Evolutionary conservation across 2,888 invertebrate species (phyloP).

Genomic region (Hirtodrosophila trivittata): DNA sequence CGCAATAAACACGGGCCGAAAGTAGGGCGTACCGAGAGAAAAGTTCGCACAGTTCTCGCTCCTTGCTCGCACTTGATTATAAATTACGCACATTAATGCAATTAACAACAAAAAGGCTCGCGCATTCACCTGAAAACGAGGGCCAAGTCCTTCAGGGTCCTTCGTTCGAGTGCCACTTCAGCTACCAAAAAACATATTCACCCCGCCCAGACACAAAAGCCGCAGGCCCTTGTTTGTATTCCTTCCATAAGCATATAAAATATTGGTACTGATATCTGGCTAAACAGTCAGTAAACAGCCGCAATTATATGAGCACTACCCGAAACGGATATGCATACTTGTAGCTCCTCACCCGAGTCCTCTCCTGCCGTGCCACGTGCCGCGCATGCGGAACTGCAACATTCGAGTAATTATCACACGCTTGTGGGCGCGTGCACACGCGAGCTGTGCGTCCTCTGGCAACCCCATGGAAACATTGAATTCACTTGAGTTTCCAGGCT

Average conservation of each 20-base stretch:
- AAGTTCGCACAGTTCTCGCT: conserved; percentile 35
- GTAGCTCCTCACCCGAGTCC: conserved; percentile 46
- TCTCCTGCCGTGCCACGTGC: conserved; percentile 66
- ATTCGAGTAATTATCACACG: conserved; percentile 80
- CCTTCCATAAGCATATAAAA: conserved; percentile 40
- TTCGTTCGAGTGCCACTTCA: conserved; percentile 65
- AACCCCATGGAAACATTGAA: conserved; percentile 19
- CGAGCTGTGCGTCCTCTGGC: conserved; percentile 8
- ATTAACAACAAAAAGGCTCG: conserved; percentile 57
- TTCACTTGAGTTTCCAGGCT: conserved; percentile 52
- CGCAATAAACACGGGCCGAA: conserved; percentile 43
- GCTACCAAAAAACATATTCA: conserved; percentile 63
- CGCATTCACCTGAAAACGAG: conserved; percentile 68
- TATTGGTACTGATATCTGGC: conserved; percentile 58
- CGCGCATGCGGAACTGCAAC: conserved; percentile 68
- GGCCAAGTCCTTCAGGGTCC: conserved; percentile 22
- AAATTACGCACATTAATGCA: conserved; percentile 76
- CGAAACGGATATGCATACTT: conserved; percentile 82
- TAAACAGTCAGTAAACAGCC: conserved; percentile 53
- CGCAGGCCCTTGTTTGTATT: conserved; percentile 5
- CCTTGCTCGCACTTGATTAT: conserved; percentile 61
- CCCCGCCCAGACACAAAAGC: too few species aligned
- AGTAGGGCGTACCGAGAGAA: conserved; percentile 34
- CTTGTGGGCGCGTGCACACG: conserved; percentile 68
- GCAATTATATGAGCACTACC: conserved; percentile 66